phyloP scores from a whole-genome alignment of 1,140 invertebrate species.

The Gonatopus flavifemur region DNA sequence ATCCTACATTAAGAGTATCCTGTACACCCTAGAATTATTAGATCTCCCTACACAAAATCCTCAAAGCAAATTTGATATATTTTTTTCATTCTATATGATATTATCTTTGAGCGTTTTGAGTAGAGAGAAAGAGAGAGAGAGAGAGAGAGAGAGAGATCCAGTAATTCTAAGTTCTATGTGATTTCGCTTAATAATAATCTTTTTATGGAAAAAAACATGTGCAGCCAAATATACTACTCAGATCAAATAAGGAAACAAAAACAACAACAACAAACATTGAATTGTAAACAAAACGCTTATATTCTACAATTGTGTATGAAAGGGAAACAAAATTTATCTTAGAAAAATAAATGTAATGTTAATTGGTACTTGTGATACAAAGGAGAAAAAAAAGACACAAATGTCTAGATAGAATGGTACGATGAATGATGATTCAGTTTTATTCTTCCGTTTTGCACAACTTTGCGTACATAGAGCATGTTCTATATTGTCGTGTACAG shows the following conservation, averaged over 20 bases:
- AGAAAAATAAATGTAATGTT: constrained; percentile 38
- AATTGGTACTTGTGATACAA: constrained; percentile 45
- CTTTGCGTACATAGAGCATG: constrained; percentile 26
- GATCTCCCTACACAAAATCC: too few relatives aligned
- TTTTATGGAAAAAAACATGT: constrained; percentile 28
- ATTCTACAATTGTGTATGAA: constrained; percentile 40
- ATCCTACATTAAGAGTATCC: constrained; percentile 1
- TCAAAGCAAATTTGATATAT: too few relatives aligned
- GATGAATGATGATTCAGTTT: constrained; percentile 13
- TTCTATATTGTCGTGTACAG: constrained; percentile 17
- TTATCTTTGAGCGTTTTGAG: too few relatives aligned
- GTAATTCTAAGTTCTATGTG: too few relatives aligned
- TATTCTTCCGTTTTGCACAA: constrained; percentile 14
- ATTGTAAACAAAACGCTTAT: constrained; percentile 44
- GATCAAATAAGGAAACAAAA: constrained; percentile 23
- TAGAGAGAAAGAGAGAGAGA: too few relatives aligned
- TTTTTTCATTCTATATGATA: too few relatives aligned
- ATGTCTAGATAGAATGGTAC: constrained; percentile 15
- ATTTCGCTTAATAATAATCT: too few relatives aligned
- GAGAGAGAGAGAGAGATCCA: too few relatives aligned
- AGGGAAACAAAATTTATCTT: constrained; percentile 39
- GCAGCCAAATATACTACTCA: constrained; percentile 31
- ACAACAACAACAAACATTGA: too few relatives aligned
- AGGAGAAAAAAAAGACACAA: constrained; percentile 15
- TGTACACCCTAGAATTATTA: too few relatives aligned